Evolutionary conservation across 2,888 invertebrate species (phyloP), one percentile per base, ranked within the genome.

Genomic region (Penaeus monodon): DNA sequence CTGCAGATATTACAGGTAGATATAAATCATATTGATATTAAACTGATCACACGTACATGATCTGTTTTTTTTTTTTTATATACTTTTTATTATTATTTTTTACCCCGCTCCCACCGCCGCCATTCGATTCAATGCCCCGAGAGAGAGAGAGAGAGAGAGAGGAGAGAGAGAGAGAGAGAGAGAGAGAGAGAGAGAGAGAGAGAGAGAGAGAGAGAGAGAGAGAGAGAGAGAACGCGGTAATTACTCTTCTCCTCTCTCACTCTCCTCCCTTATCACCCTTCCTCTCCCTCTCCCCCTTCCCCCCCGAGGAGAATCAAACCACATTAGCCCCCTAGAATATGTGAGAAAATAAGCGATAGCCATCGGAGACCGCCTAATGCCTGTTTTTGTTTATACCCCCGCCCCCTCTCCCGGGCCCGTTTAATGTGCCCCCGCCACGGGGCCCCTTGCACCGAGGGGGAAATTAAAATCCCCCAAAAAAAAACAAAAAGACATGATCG

Each of bases 321-420:
- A 76, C 76, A 76, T 76, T 49, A 73, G 57, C 17, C 49, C 44
- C 70, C n/a, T 64, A 22, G 84, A 84, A 77, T 84, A 77, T 84
- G 84, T 77, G 84, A 84, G 77, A 84, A 66, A 12, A 27, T 65
- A 17, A 22, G 49, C 63, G 84, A 84, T 84, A 84, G 44, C 24
- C 76, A 84, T 84, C 84, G 68, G 27, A 74, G 27, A 29, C 20
- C 64, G 49, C 29, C 83, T 76, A 76, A 66, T 80, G 80, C 65
- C n/a, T 49, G 76, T 66, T 84, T 84, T 84, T 84, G 84, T 84
- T 77, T 84, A 84, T 77, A 65, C 44, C 38, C 38, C n/a, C 20
- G n/a, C 77, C 24, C 33, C 64, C 64, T 44, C 29, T 49, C 74
- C 63, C 24, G 64, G 83, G 64, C 83, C 27, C 83, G n/a, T n/a